phyloP scores from a whole-genome alignment of 2,888 invertebrate genomes.

The Metellina segmentata region DNA sequence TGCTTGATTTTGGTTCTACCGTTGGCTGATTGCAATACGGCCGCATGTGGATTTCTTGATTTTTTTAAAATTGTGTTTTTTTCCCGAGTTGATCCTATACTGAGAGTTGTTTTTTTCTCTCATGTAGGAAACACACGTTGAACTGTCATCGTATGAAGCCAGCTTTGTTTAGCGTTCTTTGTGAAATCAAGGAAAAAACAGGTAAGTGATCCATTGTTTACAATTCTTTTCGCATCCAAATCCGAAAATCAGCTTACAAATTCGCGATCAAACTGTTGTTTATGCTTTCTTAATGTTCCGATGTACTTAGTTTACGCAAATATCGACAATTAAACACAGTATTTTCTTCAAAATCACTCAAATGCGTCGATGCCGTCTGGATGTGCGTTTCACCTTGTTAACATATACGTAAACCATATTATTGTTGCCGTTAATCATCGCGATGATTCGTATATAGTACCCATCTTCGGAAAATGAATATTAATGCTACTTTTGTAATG shows the following conservation, averaged over 20 bases:
- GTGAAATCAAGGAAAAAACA: slow-evolving; percentile 99
- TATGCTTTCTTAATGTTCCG: not conserved
- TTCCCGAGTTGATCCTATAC: slow-evolving; percentile 47
- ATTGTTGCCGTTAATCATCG: too few relatives aligned
- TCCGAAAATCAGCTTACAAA: not conserved
- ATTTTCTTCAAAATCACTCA: not conserved
- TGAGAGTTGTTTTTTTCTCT: slow-evolving; percentile 71
- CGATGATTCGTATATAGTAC: too few relatives aligned
- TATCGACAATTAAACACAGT: not conserved
- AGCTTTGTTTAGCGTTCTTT: slow-evolving; percentile 97
- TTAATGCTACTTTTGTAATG: too few relatives aligned
- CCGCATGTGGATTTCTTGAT: slow-evolving; percentile 55
- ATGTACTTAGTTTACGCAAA: not conserved
- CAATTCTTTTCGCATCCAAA: slow-evolving; percentile 22
- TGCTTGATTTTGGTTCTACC: slow-evolving; percentile 35
- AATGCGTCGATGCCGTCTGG: not conserved
- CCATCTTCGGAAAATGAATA: too few relatives aligned
- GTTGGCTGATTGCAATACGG: slow-evolving; percentile 40
- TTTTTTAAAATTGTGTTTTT: slow-evolving; percentile 15
- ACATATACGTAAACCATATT: not conserved
- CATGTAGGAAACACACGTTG: slow-evolving; percentile 93
- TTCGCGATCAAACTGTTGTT: not conserved
- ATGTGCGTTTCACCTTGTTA: not conserved
- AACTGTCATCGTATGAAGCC: slow-evolving; percentile 99
- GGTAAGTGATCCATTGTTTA: slow-evolving; percentile 84